A percentile compares a stretch with the other conserved stretches of the same genome.
Evolutionary conservation across 2,888 invertebrate genomes (phyloP).

Genomic region (Synergus itoensis): DNA sequence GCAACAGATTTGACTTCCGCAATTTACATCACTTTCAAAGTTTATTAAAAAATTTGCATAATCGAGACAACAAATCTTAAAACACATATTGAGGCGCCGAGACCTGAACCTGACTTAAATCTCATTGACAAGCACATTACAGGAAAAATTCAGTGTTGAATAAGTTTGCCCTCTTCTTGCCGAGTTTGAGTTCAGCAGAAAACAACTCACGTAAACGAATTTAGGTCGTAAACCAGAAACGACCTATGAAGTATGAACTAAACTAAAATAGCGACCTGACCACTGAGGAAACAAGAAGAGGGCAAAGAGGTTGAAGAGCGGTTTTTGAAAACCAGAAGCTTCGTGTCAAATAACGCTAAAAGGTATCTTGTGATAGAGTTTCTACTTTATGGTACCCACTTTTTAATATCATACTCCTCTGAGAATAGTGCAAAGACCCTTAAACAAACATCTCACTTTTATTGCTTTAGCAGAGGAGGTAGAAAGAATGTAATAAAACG

Average conservation of each 20-base stretch:
- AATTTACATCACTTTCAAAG: neutral
- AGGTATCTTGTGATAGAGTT: neutral
- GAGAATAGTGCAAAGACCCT: neutral
- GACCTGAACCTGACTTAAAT: neutral
- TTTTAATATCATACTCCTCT: neutral
- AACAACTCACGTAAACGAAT: neutral
- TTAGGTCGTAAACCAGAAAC: neutral
- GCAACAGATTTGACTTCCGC: neutral
- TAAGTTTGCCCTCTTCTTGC: neutral
- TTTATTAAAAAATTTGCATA: neutral
- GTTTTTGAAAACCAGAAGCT: neutral
- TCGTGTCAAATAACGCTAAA: neutral
- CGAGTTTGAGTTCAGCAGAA: neutral
- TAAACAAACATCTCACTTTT: constrained; percentile 1
- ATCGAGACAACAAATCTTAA: neutral
- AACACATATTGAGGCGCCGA: neutral
- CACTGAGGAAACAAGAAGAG: neutral
- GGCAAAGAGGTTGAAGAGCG: neutral
- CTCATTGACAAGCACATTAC: neutral
- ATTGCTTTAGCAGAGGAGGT: constrained; percentile 4
- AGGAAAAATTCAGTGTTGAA: neutral
- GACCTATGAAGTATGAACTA: neutral
- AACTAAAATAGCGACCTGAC: neutral
- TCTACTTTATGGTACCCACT: constrained; percentile 10
- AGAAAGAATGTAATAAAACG: constrained; percentile 5